Conservation (phyloP, 2,113 vertebrate genomes). For the Corynorhinus townsendii region DNA sequence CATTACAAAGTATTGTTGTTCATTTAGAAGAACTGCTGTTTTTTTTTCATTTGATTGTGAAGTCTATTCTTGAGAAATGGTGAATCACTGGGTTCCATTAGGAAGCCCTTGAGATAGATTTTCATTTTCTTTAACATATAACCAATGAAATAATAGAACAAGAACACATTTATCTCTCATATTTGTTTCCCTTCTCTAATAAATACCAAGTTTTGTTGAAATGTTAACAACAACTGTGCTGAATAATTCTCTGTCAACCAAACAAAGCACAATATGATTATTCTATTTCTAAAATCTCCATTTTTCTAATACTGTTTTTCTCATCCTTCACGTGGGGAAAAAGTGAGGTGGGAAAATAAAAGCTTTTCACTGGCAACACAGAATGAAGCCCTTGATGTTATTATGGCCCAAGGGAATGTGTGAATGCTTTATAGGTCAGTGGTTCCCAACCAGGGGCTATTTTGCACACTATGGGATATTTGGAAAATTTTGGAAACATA, state of each 20-base stretch:
- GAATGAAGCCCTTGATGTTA: not conserved
- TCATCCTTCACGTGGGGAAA: not conserved
- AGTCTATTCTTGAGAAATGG: constrained; percentile 3
- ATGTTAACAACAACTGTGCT: constrained; percentile 26
- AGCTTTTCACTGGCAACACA: not conserved
- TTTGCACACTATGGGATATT: not conserved
- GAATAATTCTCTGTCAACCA: constrained; percentile 32
- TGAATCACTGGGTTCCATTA: constrained; percentile 40
- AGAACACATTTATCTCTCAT: constrained; percentile 56
- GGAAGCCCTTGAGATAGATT: constrained; percentile 30
- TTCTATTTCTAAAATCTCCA: not conserved
- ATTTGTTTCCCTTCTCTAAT: constrained; percentile 47
- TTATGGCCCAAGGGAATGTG: not conserved
- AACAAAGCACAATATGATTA: constrained; percentile 23
- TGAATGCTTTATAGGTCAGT: not conserved
- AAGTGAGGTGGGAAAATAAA: not conserved
- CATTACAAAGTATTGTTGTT: not conserved
- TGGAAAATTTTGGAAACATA: not conserved
- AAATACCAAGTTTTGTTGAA: constrained; percentile 37
- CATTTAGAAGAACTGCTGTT: not conserved
- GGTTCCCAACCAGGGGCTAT: not conserved
- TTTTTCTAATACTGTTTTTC: constrained; percentile 28
- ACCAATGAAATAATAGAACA: constrained; percentile 36
- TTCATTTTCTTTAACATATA: constrained; percentile 54
- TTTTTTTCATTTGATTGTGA: constrained; percentile 23